phyloP scores from a whole-genome alignment of 2,113 vertebrate genomes.

The Macquaria australasica region DNA sequence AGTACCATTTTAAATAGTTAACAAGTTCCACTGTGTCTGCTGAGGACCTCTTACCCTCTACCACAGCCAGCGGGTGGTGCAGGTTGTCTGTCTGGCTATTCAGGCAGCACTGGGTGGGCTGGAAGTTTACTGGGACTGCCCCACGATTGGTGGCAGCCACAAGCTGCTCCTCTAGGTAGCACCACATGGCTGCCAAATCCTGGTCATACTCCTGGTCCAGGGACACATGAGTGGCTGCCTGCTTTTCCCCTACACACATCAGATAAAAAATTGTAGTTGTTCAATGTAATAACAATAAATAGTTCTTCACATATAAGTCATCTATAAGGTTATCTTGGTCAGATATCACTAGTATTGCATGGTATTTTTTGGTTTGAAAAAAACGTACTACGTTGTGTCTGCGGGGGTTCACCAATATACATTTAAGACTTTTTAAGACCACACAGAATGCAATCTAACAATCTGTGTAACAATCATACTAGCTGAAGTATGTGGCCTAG shows the following conservation, averaged over 20 bases:
- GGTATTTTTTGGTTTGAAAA: no score
- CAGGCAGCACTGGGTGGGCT: constrained; percentile 94
- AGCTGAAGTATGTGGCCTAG: no score
- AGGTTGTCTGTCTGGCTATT: constrained; percentile 94
- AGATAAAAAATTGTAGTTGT: not conserved
- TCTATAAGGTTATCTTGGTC: no score
- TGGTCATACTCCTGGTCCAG: constrained; percentile 96
- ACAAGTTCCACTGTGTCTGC: not conserved
- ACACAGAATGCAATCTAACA: no score
- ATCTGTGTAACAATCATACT: no score
- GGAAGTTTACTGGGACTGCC: constrained; percentile 86
- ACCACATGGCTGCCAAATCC: constrained; percentile 93
- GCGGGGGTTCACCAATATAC: no score
- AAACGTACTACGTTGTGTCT: no score
- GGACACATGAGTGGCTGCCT: constrained; percentile 95
- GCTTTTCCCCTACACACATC: constrained; percentile 91
- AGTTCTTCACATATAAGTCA: no score
- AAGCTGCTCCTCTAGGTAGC: constrained; percentile 93
- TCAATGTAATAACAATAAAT: not conserved
- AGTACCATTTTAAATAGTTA: not conserved
- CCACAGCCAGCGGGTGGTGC: constrained; percentile 90
- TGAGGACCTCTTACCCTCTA: constrained; percentile 87
- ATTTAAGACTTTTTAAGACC: no score
- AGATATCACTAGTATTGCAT: not conserved
- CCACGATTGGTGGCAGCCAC: constrained; percentile 90